Evolutionary conservation across 2,113 vertebrate species (phyloP).

Genomic region (human (Homo sapiens)): GRCh38 chr1:90305001-90305500

Average conservation of each 20-base stretch:
- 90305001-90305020: background rate
- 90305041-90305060: background rate
- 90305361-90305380: background rate
- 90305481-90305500: background rate
- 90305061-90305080: background rate
- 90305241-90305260: background rate
- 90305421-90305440: background rate
- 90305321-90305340: conserved; percentile 21
- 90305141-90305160: background rate
- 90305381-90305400: background rate
- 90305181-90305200: background rate
- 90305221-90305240: background rate
- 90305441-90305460: background rate
- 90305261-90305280: background rate
- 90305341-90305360: background rate
- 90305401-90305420: background rate
- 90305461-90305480: background rate
- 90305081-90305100: background rate
- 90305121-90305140: background rate
- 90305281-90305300: conserved; percentile 10
- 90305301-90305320: conserved; percentile 35
- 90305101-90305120: background rate
- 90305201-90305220: background rate
- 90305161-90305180: background rate
- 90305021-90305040: background rate